Evolutionary conservation across 2,113 vertebrate genomes (phyloP).

Genomic region (Nycticorax nycticorax): DNA sequence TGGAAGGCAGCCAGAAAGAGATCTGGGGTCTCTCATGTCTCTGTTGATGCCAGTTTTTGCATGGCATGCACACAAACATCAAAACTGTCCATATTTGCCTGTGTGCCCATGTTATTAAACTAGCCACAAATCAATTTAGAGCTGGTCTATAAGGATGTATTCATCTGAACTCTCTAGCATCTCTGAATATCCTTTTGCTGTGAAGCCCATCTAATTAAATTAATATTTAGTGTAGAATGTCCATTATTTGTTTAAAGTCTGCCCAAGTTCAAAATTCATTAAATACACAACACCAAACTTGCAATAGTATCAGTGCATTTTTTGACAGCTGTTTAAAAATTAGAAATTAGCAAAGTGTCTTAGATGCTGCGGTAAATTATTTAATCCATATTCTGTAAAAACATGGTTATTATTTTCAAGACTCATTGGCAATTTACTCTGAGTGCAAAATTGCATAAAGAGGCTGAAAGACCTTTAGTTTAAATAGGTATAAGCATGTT

Average conservation of each 20-base stretch:
- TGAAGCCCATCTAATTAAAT: slow-evolving; percentile 34
- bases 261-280: slow-evolving; percentile 8
- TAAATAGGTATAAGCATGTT: neutral
- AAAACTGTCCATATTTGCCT: neutral
- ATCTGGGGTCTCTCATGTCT: neutral
- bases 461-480: neutral
- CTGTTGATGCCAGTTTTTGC: neutral
- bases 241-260: slow-evolving; percentile 44
- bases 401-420: slow-evolving; percentile 14
- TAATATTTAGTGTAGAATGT: slow-evolving; percentile 29
- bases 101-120: neutral
- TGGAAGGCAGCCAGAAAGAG: neutral
- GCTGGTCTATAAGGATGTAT: neutral
- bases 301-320: neutral
- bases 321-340: slow-evolving; percentile 13
- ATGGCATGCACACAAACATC: neutral
- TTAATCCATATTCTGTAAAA: slow-evolving; percentile 22
- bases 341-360: neutral
- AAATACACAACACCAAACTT: slow-evolving; percentile 2
- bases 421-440: neutral
- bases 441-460: neutral
- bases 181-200: slow-evolving; percentile 9
- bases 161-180: neutral
- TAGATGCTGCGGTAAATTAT: slow-evolving; percentile 33
- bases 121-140: neutral